phyloP scores from a whole-genome alignment of 2,113 vertebrate species.

The Willisornis vidua region DNA sequence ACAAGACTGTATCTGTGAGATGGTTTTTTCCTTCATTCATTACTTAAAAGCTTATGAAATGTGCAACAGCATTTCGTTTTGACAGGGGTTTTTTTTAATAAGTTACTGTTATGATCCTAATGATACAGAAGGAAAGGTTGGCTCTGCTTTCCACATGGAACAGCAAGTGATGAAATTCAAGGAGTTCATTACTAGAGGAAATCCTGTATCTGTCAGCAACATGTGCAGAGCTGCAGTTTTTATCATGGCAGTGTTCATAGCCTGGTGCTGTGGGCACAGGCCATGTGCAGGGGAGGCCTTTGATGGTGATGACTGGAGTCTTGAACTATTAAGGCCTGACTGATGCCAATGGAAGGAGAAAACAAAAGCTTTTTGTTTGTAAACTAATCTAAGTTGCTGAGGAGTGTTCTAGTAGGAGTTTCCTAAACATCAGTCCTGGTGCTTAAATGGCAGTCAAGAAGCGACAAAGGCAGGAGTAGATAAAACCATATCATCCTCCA shows the following conservation, averaged over 20 bases:
- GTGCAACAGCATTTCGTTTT: background rate
- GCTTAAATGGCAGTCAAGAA: background rate
- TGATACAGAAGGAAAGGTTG: background rate
- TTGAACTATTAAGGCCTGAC: background rate
- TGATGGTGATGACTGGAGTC: background rate
- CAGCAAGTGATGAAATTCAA: background rate
- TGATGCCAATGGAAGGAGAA: background rate
- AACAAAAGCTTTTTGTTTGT: background rate
- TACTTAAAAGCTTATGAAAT: conserved; percentile 18
- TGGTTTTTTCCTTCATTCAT: background rate
- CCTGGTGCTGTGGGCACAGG: background rate
- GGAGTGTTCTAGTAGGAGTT: background rate
- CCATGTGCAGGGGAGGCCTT: background rate
- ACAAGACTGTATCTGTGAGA: background rate
- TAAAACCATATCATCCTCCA: background rate
- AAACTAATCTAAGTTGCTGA: background rate
- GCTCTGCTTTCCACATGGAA: background rate
- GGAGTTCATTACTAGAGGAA: background rate
- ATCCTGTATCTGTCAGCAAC: background rate
- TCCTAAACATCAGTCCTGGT: accelerated
- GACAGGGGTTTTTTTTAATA: background rate
- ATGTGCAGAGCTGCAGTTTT: background rate
- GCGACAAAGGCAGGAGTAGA: background rate
- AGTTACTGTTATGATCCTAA: background rate
- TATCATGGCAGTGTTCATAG: background rate